Conservation (phyloP, 2,888 invertebrate species). For the Eilema depressum region DNA sequence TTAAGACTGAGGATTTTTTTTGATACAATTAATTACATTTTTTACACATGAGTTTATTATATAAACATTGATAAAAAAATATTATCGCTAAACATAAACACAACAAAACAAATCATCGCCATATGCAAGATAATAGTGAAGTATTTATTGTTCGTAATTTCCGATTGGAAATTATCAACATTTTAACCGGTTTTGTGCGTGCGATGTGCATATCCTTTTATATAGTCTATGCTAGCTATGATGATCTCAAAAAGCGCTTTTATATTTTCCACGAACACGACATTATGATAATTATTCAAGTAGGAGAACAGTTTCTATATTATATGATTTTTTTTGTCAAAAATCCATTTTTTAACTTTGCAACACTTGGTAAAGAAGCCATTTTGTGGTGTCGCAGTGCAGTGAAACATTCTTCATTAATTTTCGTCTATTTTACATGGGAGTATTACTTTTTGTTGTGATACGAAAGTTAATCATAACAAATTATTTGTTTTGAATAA, state of each 20-base stretch:
- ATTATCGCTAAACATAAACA: constrained; percentile 27
- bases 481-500: constrained; percentile 52
- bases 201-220: not conserved
- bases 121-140: constrained; percentile 34
- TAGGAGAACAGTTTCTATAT: no score
- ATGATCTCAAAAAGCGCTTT: no score
- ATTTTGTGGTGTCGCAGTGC: constrained; percentile 85
- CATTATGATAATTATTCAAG: not conserved
- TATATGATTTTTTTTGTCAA: no score
- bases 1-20: not conserved
- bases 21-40: no score
- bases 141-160: not conserved
- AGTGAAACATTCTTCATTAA: constrained; percentile 72
- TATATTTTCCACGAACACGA: no score
- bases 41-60: not conserved
- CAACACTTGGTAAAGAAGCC: constrained; percentile 82
- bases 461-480: constrained; percentile 71
- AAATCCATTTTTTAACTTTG: constrained; percentile 33
- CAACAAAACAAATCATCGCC: constrained; percentile 50
- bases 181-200: no score
- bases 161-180: not conserved
- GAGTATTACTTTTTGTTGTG: constrained; percentile 86
- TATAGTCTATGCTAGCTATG: not conserved
- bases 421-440: constrained; percentile 86
- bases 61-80: not conserved